These are phyloP conservation scores for Sciurus vulgaris DNA, from an alignment of 2,797 vertebrate species.

Conservation along the genomic window DNA sequence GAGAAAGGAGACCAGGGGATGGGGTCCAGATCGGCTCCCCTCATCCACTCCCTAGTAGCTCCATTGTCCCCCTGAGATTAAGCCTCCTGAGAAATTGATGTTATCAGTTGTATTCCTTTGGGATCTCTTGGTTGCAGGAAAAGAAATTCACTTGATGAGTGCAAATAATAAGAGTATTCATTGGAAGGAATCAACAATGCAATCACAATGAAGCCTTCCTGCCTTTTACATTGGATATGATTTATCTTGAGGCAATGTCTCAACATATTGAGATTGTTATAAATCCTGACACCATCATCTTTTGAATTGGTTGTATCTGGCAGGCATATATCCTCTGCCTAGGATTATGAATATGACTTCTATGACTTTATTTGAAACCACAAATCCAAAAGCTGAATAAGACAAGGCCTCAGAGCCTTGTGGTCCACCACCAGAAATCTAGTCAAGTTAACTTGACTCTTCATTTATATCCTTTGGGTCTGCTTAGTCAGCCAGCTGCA, in stretches of 20 bases:
- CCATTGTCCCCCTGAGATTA: too few species aligned
- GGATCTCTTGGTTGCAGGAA: neutral
- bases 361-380: conserved; percentile 27
- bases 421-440: neutral
- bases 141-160: neutral
- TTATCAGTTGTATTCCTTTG: neutral
- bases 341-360: neutral
- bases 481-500: conserved; percentile 57
- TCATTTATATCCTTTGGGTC: conserved; percentile 53
- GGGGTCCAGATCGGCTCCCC: neutral
- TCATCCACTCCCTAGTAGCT: neutral
- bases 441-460: conserved; percentile 36
- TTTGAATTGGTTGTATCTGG: conserved; percentile 48
- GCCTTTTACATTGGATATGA: neutral
- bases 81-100: neutral
- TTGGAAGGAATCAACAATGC: neutral
- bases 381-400: conserved; percentile 18
- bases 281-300: neutral
- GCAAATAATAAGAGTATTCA: neutral
- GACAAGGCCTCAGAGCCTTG: neutral
- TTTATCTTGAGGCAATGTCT: conserved; percentile 23
- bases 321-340: neutral
- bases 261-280: neutral
- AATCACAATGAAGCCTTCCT: neutral
- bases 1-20: neutral